Evolutionary conservation across 1,140 invertebrate genomes (phyloP).

Genomic region (Gonatopus flavifemur): DNA sequence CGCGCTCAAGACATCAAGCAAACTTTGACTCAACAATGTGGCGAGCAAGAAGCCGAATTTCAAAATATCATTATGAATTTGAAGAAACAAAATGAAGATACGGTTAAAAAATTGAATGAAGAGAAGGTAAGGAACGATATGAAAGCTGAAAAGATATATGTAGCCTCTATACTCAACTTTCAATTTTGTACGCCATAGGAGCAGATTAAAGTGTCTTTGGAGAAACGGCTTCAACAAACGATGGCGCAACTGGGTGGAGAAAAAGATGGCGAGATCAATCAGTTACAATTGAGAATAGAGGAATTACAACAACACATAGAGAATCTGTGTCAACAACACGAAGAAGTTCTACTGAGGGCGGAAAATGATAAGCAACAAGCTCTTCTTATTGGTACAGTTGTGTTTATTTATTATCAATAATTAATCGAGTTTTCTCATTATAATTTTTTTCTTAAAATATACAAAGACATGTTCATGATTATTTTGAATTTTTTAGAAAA

Average conservation of each 20-base stretch:
- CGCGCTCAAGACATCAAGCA: conserved; percentile 73
- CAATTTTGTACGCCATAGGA: conserved; percentile 53
- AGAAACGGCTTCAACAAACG: conserved; percentile 74
- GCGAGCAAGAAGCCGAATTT: conserved; percentile 76
- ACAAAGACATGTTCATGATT: not conserved
- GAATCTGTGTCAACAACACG: conserved; percentile 78
- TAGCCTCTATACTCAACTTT: not conserved
- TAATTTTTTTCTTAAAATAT: conserved; percentile 12
- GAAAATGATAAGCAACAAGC: conserved; percentile 89
- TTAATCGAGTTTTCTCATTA: not conserved
- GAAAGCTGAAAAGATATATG: not conserved
- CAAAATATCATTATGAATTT: conserved; percentile 72
- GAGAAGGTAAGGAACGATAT: conserved; percentile 63
- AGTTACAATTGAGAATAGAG: conserved; percentile 71
- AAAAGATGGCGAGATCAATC: conserved; percentile 74
- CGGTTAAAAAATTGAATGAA: conserved; percentile 72
- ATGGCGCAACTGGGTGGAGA: conserved; percentile 71
- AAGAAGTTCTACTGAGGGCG: conserved; percentile 77
- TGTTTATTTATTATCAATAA: conserved; percentile 13
- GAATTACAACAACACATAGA: conserved; percentile 75
- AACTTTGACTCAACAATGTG: conserved; percentile 68
- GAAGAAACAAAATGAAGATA: conserved; percentile 74
- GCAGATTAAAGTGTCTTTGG: conserved; percentile 68
- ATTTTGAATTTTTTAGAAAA: conserved; percentile 1
- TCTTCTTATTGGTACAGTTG: conserved; percentile 69